Percentiles rank a stretch among this genome's conserved stretches.
Evolutionary conservation across 2,888 invertebrate genomes (phyloP).

Genomic region (Drosophila suboccidentalis): DNA sequence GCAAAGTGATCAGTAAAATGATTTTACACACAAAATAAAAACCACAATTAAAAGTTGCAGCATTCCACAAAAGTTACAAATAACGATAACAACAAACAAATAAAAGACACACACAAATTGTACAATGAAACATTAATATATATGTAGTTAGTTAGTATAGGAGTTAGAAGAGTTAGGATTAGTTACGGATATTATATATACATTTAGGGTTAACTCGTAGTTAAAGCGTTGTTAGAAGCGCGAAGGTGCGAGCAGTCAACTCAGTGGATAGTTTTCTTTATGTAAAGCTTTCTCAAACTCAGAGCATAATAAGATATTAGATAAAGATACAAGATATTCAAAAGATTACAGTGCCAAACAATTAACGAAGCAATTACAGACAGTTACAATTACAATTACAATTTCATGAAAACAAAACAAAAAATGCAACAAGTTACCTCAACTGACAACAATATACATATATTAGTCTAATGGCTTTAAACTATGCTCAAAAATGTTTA

Average conservation of each 20-base stretch:
- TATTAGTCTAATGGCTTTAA: slow-evolving; percentile 57
- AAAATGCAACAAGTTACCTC: slow-evolving; percentile 80
- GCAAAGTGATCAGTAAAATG: slow-evolving; percentile 80
- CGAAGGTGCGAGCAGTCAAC: slow-evolving; percentile 65
- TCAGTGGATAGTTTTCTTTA: slow-evolving; percentile 73
- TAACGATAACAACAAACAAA: slow-evolving; percentile 36
- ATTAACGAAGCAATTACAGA: slow-evolving; percentile 34
- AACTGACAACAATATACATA: slow-evolving; percentile 62
- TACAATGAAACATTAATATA: slow-evolving; percentile 63
- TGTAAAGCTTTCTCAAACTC: slow-evolving; percentile 68
- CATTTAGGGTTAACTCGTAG: slow-evolving; percentile 21
- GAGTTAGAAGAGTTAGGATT: slow-evolving; percentile 24
- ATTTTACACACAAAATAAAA: slow-evolving; percentile 65
- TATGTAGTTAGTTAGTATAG: slow-evolving; percentile 39
- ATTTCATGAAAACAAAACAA: slow-evolving; percentile 19
- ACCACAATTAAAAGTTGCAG: slow-evolving; percentile 55
- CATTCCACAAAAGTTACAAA: slow-evolving; percentile 64
- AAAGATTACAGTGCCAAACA: slow-evolving; percentile 57
- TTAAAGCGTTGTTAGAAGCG: slow-evolving; percentile 18
- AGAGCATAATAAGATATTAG: slow-evolving; percentile 63
- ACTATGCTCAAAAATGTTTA: slow-evolving; percentile 54
- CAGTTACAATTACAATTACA: slow-evolving; percentile 33
- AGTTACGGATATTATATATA: slow-evolving; percentile 28
- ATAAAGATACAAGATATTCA: slow-evolving; percentile 38
- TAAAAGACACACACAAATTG: slow-evolving; percentile 72